phyloP scores from a whole-genome alignment of 2,888 invertebrate genomes.

The Tridacna gigas region DNA sequence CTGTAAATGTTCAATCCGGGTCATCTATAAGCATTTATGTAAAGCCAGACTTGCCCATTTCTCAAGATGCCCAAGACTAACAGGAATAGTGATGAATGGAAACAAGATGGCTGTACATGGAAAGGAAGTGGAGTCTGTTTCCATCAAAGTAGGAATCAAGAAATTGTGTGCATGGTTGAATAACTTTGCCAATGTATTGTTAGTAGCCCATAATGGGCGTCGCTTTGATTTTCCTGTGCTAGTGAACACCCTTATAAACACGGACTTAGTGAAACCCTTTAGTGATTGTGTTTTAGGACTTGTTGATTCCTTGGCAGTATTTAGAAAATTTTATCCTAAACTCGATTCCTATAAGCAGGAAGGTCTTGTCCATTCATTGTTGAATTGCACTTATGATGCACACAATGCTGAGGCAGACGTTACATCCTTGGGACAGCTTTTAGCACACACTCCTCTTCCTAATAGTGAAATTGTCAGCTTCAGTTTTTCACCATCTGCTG shows the following conservation, averaged over 20 bases:
- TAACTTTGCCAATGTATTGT: conserved; percentile 26
- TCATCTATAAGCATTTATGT: conserved; percentile 24
- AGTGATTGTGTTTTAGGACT: conserved; percentile 20
- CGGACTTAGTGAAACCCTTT: background rate
- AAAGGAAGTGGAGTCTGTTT: background rate
- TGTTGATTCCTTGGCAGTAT: conserved; percentile 39
- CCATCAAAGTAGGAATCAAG: conserved; percentile 10
- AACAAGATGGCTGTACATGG: conserved; percentile 33
- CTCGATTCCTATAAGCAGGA: conserved; percentile 35
- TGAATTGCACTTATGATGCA: conserved; percentile 34
- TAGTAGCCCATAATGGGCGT: conserved; percentile 54
- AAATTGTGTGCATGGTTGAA: conserved; percentile 34
- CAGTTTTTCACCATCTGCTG: conserved; percentile 26
- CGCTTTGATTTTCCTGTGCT: conserved; percentile 53
- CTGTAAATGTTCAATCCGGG: conserved; percentile 16
- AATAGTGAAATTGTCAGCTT: background rate
- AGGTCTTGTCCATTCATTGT: conserved; percentile 16
- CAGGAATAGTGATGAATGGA: conserved; percentile 31
- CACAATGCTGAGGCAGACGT: conserved; percentile 52
- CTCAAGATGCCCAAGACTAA: conserved; percentile 27
- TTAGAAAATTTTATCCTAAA: conserved; percentile 32
- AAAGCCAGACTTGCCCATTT: conserved; percentile 32
- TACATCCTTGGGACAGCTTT: conserved; percentile 6
- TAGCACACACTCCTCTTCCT: background rate
- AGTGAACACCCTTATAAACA: background rate